Conservation (phyloP, 2,797 vertebrate species). For the Ciconia nigra region DNA sequence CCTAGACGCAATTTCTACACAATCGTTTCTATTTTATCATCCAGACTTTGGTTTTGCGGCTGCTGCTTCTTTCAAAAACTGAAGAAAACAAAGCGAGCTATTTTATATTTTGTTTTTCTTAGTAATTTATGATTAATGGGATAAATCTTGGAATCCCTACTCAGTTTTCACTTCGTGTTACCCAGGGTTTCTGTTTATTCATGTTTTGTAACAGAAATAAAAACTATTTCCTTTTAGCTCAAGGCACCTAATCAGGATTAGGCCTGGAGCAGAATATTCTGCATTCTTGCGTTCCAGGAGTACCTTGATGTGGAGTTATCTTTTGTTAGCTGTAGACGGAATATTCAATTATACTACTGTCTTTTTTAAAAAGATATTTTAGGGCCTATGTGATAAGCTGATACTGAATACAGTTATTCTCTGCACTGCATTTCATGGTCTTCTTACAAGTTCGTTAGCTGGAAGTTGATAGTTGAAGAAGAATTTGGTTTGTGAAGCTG, state of each 20-base stretch:
- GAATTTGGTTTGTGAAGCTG: neutral
- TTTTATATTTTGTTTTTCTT: slow-evolving; percentile 38
- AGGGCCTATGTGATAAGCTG: slow-evolving; percentile 4
- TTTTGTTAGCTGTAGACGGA: slow-evolving; percentile 23
- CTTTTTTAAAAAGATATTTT: neutral
- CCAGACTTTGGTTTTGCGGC: neutral
- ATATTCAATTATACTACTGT: slow-evolving; percentile 21
- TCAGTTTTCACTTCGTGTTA: slow-evolving; percentile 35
- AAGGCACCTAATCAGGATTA: slow-evolving; percentile 47
- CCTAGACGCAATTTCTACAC: neutral
- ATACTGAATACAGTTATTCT: neutral
- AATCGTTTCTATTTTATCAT: neutral
- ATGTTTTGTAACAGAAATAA: slow-evolving; percentile 60
- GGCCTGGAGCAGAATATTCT: slow-evolving; percentile 40
- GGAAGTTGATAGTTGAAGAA: neutral
- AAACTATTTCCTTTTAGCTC: slow-evolving; percentile 53
- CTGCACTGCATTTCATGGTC: neutral
- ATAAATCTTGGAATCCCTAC: slow-evolving; percentile 25
- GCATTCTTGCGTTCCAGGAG: slow-evolving; percentile 27
- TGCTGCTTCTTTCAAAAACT: neutral
- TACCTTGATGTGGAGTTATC: slow-evolving; percentile 45
- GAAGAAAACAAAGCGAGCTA: neutral
- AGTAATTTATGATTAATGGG: slow-evolving; percentile 48
- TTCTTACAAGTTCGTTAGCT: neutral
- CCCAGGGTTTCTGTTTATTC: slow-evolving; percentile 41